Conservation (phyloP, 2,113 vertebrate species). For the Haliaeetus leucogaster region DNA sequence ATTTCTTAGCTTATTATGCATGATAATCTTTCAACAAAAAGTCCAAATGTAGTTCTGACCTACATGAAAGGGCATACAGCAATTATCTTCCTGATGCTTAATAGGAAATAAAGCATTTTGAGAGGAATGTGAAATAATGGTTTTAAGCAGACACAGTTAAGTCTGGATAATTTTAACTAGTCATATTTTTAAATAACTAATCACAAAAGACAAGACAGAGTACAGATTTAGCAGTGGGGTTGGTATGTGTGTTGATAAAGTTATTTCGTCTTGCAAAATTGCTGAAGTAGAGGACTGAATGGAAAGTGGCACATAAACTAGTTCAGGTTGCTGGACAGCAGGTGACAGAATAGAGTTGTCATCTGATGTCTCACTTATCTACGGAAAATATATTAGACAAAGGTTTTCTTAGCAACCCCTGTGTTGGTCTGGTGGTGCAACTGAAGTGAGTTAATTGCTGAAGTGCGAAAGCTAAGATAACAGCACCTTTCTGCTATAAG, state of each 20-base stretch:
- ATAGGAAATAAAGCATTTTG: neutral
- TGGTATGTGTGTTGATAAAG: neutral
- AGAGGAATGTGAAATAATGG: neutral
- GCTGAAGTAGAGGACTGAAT: neutral
- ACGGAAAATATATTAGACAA: neutral
- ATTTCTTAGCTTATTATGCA: neutral
- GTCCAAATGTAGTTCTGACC: neutral
- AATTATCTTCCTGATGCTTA: neutral
- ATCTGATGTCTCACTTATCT: neutral
- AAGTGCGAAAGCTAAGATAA: neutral
- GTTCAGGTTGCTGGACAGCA: neutral
- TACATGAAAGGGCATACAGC: neutral
- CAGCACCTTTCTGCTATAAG: neutral
- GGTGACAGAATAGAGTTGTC: neutral
- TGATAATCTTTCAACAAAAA: neutral
- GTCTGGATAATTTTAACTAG: neutral
- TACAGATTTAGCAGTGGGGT: neutral
- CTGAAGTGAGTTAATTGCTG: neutral
- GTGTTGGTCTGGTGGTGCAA: neutral
- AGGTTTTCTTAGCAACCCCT: neutral
- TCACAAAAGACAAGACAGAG: neutral
- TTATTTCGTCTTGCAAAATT: neutral
- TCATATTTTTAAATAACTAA: neutral
- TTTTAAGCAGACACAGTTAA: neutral
- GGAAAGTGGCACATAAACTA: neutral